Percentiles rank a stretch among this genome's conserved stretches.
Evolutionary conservation across 2,113 vertebrate species (phyloP).

Genomic region (Theristicus caerulescens): DNA sequence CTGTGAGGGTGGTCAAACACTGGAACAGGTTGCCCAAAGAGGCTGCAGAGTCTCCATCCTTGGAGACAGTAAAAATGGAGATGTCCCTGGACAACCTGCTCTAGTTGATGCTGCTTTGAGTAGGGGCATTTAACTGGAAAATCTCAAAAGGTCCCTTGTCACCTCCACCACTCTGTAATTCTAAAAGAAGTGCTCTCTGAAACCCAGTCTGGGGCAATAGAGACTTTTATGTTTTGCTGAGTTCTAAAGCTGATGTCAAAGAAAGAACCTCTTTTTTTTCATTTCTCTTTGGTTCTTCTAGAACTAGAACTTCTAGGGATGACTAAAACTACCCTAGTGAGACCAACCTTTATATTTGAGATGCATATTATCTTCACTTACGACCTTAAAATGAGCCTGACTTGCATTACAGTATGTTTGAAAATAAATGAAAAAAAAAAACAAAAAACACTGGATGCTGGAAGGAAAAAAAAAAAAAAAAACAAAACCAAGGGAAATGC

Average conservation of each 20-base stretch:
- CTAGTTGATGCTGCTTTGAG: background rate
- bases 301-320: background rate
- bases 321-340: background rate
- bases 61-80: background rate
- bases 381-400: background rate
- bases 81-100: background rate
- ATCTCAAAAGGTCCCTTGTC: background rate
- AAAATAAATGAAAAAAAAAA: background rate
- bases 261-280: background rate
- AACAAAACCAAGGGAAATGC: background rate
- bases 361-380: background rate
- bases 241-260: background rate
- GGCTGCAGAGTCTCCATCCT: background rate
- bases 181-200: background rate
- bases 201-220: rapidly evolving
- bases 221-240: background rate
- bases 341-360: background rate
- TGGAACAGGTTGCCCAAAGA: background rate
- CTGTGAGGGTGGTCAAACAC: background rate
- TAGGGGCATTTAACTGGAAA: background rate
- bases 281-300: background rate
- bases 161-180: background rate
- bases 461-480: background rate
- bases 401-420: background rate
- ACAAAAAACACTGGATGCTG: background rate